These are phyloP conservation scores for Netelia virgata DNA, from an alignment of 2,888 invertebrate species.

Conservation along the genomic window DNA sequence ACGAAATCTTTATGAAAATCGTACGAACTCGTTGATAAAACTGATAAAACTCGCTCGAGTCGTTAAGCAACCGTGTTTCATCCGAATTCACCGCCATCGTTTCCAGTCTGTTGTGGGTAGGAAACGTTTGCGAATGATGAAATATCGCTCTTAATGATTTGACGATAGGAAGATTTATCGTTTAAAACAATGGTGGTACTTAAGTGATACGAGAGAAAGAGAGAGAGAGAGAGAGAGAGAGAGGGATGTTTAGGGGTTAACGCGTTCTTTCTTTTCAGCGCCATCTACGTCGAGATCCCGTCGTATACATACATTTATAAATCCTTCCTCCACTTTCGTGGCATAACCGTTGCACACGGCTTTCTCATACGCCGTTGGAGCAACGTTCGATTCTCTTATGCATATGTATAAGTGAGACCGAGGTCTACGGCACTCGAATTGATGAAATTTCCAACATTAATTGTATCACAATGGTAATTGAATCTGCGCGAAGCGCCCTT, in stretches of 20 bases:
- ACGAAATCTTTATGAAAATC: conserved; percentile 40
- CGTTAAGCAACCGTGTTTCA: no score
- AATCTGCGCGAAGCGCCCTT: conserved; percentile 84
- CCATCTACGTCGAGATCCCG: background rate
- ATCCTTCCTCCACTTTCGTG: background rate
- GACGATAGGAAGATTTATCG: no score
- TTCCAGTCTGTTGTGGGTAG: no score
- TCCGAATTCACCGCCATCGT: no score
- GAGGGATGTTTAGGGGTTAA: conserved; percentile 1
- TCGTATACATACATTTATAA: background rate
- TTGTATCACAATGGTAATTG: conserved; percentile 85
- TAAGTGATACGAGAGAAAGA: no score
- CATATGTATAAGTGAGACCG: conserved; percentile 82
- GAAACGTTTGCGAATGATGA: no score
- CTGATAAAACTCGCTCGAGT: conserved; percentile 12
- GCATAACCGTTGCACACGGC: conserved; percentile 16
- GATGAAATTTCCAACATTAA: conserved; percentile 85
- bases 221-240: no score
- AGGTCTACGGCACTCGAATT: conserved; percentile 81
- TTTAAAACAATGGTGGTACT: no score
- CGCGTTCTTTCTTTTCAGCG: background rate
- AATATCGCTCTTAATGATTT: no score
- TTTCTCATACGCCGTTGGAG: conserved; percentile 61
- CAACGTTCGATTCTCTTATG: conserved; percentile 84
- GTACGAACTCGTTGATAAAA: background rate